Evolutionary conservation across 2,888 invertebrate species (phyloP), one percentile per base, ranked within the genome.

Genomic region (Chalcosyrphus nemorum): DNA sequence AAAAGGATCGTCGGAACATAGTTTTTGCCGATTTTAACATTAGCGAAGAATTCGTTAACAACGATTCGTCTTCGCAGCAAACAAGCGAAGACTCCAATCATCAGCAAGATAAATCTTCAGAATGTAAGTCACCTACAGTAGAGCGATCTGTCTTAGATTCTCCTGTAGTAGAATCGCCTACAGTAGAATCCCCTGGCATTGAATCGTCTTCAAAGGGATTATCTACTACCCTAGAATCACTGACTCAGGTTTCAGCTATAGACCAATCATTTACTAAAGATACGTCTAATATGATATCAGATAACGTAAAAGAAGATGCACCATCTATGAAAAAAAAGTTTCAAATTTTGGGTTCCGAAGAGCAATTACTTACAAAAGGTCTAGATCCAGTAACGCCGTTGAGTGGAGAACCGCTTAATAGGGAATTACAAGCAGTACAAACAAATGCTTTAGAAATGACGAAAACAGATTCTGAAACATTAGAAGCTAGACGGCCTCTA

Each of bases 1-100:
- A 91, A 87, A 91, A 91, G 77, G 91, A 91, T 88, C 87, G 90
- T 0, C 88, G 90, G 4, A 89, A 91, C 50, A 87, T 89, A 11
- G 87, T 90, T 32, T 78, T 88, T 2, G 88, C 89, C 41, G 90
- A 91, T 68, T 90, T 90, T 7, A 87, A 88, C 38, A 86, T 74
- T 35, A 80, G 17, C 2, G 70, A 76, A 3, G 59, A 75, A 4
- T 2, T 27, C 13, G n/a, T 38, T 32, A 41, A 13, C 17, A n/a
- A 50, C 0, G 43, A 35, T 2, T 11, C 38, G 0, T 24, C 17
- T 5, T 38, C 45, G 0, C 45, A 77, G 27, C 32, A 54, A 35
- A 7, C 13, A 1, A 35, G 5, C 13, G 66, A 66, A 0, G 35
- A 70, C 27, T 15, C 19, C 32, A 43, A 13, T 13, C 41, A 29